Evolutionary conservation across 92 coral and sea anemone species (phyloP), one percentile per base, ranked within the genome.

Genomic region (Micromussa lordhowensis): DNA sequence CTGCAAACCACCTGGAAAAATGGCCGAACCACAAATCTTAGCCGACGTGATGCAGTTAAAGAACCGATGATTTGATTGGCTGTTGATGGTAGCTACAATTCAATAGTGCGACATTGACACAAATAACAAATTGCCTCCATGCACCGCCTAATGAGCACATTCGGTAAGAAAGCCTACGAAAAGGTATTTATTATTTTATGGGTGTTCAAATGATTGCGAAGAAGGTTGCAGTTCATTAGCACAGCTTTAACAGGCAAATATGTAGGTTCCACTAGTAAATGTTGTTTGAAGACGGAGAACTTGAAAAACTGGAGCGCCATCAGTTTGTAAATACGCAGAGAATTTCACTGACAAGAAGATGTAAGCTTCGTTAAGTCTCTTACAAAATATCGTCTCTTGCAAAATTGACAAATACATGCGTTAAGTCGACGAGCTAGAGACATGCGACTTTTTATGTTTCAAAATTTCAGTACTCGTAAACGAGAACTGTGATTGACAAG

Each of bases 381-480:
- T 61, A 61, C 68, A 61, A 61, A 1, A 14, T 0, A 24, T 24
- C 30, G 13, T 61, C 29, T 22, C 68, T 24, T 5, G 68, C 68
- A 61, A 26, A 66, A 26, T 73, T 2, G 29, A 16, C 15, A 5
- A 32, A 73, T 5, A 40, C 12, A 21, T 5, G 29, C 12, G 1
- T 77, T 53, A 68, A 36, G 64, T 40, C 22, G 19, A 26, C 24
- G 83, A 9, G 17, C 22, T n/a, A 59, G 82, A 6, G 1, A 22
- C 30, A 70, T 97, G 99, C 17, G 95, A 82, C 82, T 83, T 94
- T 75, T 87, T 96, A 86, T 97, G 99, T 78, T 93, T 94, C 77
- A 97, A 82, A 54, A 94, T 96, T 79, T 97, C 99, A 58, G 94
- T 96, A 84, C 93, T 96, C 18, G 99, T 97, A 54, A 97, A 96